Evolutionary conservation across 2,888 invertebrate genomes (phyloP), one percentile per base, ranked within the genome.

Genomic region (Pilophorus perplexus): DNA sequence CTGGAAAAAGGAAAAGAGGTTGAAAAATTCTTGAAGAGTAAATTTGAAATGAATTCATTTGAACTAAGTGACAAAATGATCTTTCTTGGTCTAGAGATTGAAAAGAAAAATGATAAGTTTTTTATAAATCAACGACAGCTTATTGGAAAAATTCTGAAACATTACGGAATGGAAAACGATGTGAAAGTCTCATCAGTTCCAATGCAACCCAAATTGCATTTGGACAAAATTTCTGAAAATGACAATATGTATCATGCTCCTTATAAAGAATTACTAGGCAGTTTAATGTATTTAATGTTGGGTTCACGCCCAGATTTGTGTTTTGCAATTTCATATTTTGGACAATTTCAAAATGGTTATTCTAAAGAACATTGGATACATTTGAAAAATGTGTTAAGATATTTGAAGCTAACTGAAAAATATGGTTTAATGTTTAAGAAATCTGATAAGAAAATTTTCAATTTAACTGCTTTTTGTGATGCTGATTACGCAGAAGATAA

Each of bases 261-360:
- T 4, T 40, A 57, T 8, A 37, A 38, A 40, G 57, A 57, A 20
- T 12, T 57, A 8, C n/a, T 57, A 2, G 57, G 57, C 8, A 64
- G 65, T 22, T 18, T 65, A 16, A 65, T 65, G 65, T 55, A 65
- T 3, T 16, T 65, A 3, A 65, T 65, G 55, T 12, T 55, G 12
- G 54, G 65, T 0, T 25, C 42, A 14, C 2, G 55, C 12, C 55
- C 55, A 12, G 46, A 65, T 44, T 12, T 66, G 0, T 14, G 44
- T 22, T 66, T 38, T 14, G 3, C 42, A 3, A 33, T 66, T n/a
- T 38, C 55, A 10, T 66, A 28, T 55, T 66, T 57, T 28, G 33
- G 57, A 16, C 44, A 44, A 44, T 66, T 66, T 44, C 66, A 66
- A 46, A 66, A 44, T 22, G 1, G 33, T 1, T 66, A 44, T 46